A percentile compares a stretch with the other conserved stretches of the same genome.
Evolutionary conservation across 2,113 vertebrate species (phyloP).

Genomic region (Pseudorasbora parva): DNA sequence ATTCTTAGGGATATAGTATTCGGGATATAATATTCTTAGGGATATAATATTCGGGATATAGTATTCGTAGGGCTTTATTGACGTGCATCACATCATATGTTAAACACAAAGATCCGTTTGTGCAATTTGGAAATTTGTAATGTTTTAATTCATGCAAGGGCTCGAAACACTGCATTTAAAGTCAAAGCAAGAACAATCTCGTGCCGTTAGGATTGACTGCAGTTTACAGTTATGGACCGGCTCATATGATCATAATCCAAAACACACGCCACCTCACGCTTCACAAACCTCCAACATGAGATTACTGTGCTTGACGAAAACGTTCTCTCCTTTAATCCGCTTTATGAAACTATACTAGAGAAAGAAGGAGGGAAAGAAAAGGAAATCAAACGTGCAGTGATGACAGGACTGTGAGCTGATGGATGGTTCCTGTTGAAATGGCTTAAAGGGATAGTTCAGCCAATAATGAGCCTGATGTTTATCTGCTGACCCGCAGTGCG

Average conservation of each 20-base stretch:
- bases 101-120: neutral
- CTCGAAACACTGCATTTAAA: neutral
- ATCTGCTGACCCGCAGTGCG: too few species aligned
- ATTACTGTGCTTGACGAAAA: constrained; percentile 99
- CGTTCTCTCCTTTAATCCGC: constrained; percentile 81
- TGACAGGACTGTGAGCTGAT: neutral
- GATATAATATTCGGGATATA: too few species aligned
- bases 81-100: neutral
- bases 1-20: too few species aligned
- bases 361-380: neutral
- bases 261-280: constrained; percentile 19
- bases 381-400: neutral
- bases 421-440: constrained; percentile 1
- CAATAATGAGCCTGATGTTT: too few species aligned
- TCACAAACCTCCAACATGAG: constrained; percentile 99
- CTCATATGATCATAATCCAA: neutral
- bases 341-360: constrained; percentile 22
- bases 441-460: too few species aligned
- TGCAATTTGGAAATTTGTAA: neutral
- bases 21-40: too few species aligned
- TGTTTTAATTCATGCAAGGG: neutral
- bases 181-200: neutral
- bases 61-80: neutral
- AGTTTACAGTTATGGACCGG: neutral
- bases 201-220: neutral